Base-by-base conservation (phyloP, 2,888 invertebrate species). In the Sceliomorpha sp. region DNA sequence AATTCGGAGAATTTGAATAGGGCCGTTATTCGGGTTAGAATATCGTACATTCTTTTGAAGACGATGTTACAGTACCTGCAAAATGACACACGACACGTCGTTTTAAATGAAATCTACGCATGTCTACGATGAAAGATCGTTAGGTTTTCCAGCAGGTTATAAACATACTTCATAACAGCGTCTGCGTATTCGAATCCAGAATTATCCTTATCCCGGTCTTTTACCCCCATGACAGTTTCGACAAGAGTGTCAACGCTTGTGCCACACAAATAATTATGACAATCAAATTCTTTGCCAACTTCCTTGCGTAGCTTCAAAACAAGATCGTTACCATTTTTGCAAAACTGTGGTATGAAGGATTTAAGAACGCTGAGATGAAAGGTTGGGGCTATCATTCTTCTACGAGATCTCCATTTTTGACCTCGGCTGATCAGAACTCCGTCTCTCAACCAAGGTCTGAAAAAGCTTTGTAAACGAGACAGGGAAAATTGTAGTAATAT, bases 201-300 rank as follows among this genome's bases (percentile, higher is more conserved):
- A 48, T 89, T 89, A 50, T 89, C 88, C 58, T 89, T 89, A 1
- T 88, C 83, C 8, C 84, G 85, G 31, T 87, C 88, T 44, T 85
- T 88, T 2, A 91, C 88, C 7, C 91, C 91, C 91, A 91, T 91
- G 0, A 90, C 91, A 20, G 91, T 91, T 84, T 90, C 91, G 47
- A 90, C 69, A n/a, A 91, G 78, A 67, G 90, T 90, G 63, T 90
- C 90, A 1, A 90, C 90, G 2, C 90, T 90, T 6, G 84, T 87
- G 17, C 89, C 89, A n/a, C n/a, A n/a, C 84, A 90, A 84, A 70
- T 90, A 89, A 70, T 90, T 90, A 63, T 90, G 90, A 29, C 88
- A 88, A 75, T 91, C 90, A 66, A 91, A 90, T 29, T 86, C 83
- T 27, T 88, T 87, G 39, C 89, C 89, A 8, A 87, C 69, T 77